These are phyloP conservation scores for Cavia aperea DNA, from an alignment of 2,113 vertebrate species.

Conservation along the genomic window DNA sequence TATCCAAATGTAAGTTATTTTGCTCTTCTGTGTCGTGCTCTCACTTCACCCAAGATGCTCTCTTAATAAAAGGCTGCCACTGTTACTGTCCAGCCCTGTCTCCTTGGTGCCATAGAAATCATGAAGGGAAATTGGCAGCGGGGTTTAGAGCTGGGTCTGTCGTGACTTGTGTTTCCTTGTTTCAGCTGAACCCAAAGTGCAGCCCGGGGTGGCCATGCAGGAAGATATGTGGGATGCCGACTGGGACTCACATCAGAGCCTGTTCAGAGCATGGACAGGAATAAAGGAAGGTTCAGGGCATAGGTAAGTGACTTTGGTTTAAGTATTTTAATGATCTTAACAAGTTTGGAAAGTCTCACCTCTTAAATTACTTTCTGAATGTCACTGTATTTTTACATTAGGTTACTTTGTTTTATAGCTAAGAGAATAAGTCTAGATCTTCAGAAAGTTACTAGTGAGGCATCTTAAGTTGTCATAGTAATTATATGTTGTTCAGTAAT, in stretches of 20 bases:
- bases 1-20: conserved; percentile 91
- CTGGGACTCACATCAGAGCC: conserved; percentile 89
- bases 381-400: neutral
- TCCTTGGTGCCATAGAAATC: neutral
- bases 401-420: conserved; percentile 12
- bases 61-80: neutral
- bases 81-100: neutral
- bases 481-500: conserved; percentile 10
- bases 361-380: conserved; percentile 19
- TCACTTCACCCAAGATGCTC: neutral
- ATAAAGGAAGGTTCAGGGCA: conserved; percentile 85
- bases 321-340: neutral
- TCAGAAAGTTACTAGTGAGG: conserved; percentile 10
- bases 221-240: conserved; percentile 93
- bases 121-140: neutral
- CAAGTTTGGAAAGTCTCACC: neutral
- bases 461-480: neutral
- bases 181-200: conserved; percentile 86
- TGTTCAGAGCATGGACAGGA: conserved; percentile 88
- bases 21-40: neutral
- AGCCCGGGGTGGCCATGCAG: conserved; percentile 85
- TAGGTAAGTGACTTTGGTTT: conserved; percentile 77
- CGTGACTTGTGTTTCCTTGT: conserved; percentile 26
- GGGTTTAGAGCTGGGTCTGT: neutral
- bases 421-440: conserved; percentile 3